Base-by-base conservation (phyloP, 2,113 vertebrate genomes). In the Melospiza melodia region DNA sequence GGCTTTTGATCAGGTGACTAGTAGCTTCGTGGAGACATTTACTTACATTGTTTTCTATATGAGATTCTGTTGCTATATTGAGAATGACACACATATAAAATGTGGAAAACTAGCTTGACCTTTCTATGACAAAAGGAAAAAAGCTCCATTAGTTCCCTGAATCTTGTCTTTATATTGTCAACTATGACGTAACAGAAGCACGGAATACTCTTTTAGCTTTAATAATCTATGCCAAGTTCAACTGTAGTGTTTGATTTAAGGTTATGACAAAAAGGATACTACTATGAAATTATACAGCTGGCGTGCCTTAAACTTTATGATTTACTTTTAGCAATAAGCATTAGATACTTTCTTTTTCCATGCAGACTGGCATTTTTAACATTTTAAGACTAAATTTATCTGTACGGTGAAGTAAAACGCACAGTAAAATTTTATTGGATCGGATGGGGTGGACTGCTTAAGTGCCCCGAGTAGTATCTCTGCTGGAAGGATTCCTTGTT, bases 1-100 rank as follows among this genome's bases (percentile, higher is more conserved):
- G 97, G 97, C 98, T 99, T 99, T 99, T 99, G 99, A 99, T 99
- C 99, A 99, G 98, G 98, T 99, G 99, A 99, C 98, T 98, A 97
- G 98, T 98, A 98, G 98, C 98, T 98, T 98, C 77, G 68, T 94
- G 83, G 95, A 98, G 98, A 98, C 98, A 98, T 98, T 98, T 98
- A 97, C 98, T 98, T 98, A 98, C 98, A 98, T 98, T 98, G 98
- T 98, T 98, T 98, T 98, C 97, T 96, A 95, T 97, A 98, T 97
- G 97, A 98, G 97, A 98, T 97, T 98, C 97, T 97, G 97, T 98
- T 98, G 96, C 98, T 97, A 94, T 97, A 98, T 98, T 97, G 97
- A 97, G 97, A 98, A 97, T 97, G 98, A 98, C 98, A 98, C 94
- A 97, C 94, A 98, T 96, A 97, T 97, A 97, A 98, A 98, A 98